These are phyloP conservation scores for Anastrepha ludens DNA, from an alignment of 1,140 invertebrate species.

Conservation along the genomic window DNA sequence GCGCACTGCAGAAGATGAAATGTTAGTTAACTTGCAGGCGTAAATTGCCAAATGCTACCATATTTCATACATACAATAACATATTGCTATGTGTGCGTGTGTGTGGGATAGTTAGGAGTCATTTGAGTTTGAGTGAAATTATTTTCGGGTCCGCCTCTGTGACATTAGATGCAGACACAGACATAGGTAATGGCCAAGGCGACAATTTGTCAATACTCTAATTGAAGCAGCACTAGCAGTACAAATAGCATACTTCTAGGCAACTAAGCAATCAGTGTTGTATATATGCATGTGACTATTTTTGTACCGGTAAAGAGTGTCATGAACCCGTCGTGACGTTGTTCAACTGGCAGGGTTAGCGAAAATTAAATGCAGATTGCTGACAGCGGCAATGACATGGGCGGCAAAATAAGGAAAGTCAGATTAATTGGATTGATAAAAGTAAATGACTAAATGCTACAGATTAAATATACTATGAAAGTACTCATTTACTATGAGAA, in stretches of 20 bases:
- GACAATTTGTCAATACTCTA: constrained; percentile 54
- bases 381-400: constrained; percentile 42
- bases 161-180: constrained; percentile 52
- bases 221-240: constrained; percentile 22
- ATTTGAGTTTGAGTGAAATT: constrained; percentile 6
- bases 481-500: not conserved
- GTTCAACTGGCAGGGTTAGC: not conserved
- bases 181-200: constrained; percentile 28
- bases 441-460: constrained; percentile 48
- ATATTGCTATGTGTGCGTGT: not conserved
- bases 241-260: constrained; percentile 40
- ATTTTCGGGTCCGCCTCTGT: constrained; percentile 42
- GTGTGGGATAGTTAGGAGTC: not conserved
- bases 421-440: constrained; percentile 52
- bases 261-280: not conserved
- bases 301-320: constrained; percentile 2
- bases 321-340: constrained; percentile 24
- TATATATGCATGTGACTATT: not conserved
- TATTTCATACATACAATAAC: not conserved
- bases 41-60: not conserved
- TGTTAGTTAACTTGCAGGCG: constrained; percentile 21
- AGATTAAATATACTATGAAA: constrained; percentile 22
- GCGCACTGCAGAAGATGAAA: not conserved
- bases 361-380: constrained; percentile 45
- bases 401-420: constrained; percentile 35